phyloP scores from a whole-genome alignment of 2,888 invertebrate genomes.

The Euproctis similis region DNA sequence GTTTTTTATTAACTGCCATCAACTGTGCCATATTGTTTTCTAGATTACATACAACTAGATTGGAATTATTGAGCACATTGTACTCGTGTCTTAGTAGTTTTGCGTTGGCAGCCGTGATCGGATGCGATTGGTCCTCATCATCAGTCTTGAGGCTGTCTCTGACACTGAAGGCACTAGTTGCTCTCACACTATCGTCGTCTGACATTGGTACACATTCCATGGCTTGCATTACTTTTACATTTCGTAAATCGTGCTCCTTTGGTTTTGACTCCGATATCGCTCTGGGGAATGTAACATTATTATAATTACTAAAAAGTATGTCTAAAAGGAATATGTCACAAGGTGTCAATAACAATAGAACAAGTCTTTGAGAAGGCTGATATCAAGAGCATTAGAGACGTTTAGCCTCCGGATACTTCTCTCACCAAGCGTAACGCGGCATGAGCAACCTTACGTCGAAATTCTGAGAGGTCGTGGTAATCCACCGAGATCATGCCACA shows the following conservation, averaged over 20 bases:
- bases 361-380: no score
- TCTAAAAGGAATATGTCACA: no score
- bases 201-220: conserved; percentile 66
- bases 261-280: conserved; percentile 40
- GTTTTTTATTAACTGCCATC: conserved; percentile 54
- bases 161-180: conserved; percentile 67
- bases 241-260: conserved; percentile 58
- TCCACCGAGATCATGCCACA: no score
- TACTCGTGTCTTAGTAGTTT: conserved; percentile 65
- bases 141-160: conserved; percentile 70
- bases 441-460: no score
- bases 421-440: no score
- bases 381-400: no score
- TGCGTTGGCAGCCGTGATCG: conserved; percentile 63
- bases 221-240: conserved; percentile 52
- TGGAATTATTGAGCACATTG: conserved; percentile 66
- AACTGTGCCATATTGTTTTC: conserved; percentile 70
- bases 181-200: conserved; percentile 68
- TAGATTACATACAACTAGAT: conserved; percentile 65
- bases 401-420: no score
- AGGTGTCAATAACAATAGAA: no score
- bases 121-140: conserved; percentile 65
- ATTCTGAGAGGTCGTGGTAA: no score
- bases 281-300: conserved; percentile 21
- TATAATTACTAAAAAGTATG: no score